Percentiles rank a stretch among this genome's conserved stretches.
phyloP scores from a whole-genome alignment of 1,140 invertebrate genomes.

The Papilio aristodemus region DNA sequence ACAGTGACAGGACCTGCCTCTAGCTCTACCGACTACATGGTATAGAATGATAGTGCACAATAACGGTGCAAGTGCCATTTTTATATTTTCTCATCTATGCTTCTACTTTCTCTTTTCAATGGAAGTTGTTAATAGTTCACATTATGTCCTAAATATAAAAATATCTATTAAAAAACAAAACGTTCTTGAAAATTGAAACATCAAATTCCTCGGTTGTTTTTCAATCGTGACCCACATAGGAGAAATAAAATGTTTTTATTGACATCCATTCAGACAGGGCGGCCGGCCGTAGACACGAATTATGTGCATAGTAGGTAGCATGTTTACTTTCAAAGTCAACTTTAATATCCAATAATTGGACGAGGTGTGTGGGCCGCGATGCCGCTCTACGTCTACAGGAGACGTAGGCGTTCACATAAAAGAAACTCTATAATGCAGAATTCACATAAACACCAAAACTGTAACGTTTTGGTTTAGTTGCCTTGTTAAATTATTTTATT shows the following conservation, averaged over 20 bases:
- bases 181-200: not conserved
- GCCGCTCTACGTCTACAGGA: not conserved
- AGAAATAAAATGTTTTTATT: constrained; percentile 19
- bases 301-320: not conserved
- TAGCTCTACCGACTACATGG: too few species aligned
- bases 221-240: constrained; percentile 11
- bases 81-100: too few species aligned
- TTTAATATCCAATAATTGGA: constrained; percentile 26
- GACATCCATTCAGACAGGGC: not conserved
- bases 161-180: too few species aligned
- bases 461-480: constrained; percentile 1
- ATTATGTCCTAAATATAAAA: not conserved
- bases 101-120: too few species aligned
- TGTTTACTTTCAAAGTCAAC: constrained; percentile 17
- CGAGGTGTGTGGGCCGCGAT: constrained; percentile 8
- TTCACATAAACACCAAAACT: constrained; percentile 2
- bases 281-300: not conserved
- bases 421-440: constrained; percentile 1
- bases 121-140: not conserved
- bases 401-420: constrained; percentile 12
- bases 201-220: constrained; percentile 15
- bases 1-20: too few species aligned
- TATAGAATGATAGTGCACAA: too few species aligned
- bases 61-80: too few species aligned
- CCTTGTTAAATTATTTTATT: not conserved